Conservation (phyloP, 2,113 vertebrate species). For the Ptyas mucosa region DNA sequence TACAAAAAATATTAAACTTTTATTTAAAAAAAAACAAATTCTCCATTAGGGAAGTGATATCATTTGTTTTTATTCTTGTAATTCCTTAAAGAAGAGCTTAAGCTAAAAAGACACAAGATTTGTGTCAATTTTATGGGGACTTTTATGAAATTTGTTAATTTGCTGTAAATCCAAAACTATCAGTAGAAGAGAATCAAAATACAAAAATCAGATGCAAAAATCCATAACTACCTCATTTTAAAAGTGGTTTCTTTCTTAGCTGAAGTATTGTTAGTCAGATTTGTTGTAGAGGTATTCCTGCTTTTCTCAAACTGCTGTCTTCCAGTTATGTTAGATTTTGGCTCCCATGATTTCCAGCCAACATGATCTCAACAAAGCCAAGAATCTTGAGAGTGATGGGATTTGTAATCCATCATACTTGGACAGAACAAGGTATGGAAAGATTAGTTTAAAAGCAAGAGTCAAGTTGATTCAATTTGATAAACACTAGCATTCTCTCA, state of each 20-base stretch:
- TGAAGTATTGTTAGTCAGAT: neutral
- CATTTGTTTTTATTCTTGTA: neutral
- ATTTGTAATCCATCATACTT: neutral
- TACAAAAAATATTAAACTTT: slow-evolving; percentile 1
- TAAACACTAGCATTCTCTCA: neutral
- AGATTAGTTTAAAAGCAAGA: neutral
- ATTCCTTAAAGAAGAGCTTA: neutral
- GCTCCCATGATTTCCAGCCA: neutral
- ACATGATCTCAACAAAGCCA: neutral
- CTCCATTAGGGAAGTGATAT: neutral
- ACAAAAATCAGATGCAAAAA: neutral
- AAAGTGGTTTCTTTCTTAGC: neutral
- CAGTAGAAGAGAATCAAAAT: neutral
- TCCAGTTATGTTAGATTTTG: neutral
- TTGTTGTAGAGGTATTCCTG: neutral
- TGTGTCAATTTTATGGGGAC: neutral
- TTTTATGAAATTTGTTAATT: slow-evolving; percentile 1
- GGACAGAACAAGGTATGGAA: neutral
- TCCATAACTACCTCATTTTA: neutral
- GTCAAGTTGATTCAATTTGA: neutral
- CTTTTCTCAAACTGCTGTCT: neutral
- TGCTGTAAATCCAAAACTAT: neutral
- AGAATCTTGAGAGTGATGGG: neutral
- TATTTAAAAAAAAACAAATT: neutral
- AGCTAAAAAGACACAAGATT: neutral